Percentiles rank a stretch among this genome's conserved stretches.
These are phyloP conservation scores for Cercopithecus mona DNA, from an alignment of 2,113 vertebrate genomes.

Conservation along the genomic window DNA sequence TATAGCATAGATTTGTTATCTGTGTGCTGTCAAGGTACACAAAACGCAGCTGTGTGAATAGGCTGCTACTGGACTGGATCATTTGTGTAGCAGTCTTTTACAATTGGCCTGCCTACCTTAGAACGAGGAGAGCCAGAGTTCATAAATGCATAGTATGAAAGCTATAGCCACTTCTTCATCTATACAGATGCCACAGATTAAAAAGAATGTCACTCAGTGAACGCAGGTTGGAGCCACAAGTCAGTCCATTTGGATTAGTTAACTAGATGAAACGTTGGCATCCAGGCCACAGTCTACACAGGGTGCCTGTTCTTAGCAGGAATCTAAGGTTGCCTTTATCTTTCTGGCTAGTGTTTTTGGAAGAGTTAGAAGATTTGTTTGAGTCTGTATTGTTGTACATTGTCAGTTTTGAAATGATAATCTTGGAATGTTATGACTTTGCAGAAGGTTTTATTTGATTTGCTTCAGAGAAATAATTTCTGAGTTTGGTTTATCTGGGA, in stretches of 20 bases:
- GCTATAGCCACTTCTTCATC: not conserved
- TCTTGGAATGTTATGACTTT: not conserved
- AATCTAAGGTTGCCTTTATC: not conserved
- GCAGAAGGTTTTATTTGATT: not conserved
- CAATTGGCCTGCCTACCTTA: not conserved
- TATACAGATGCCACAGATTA: not conserved
- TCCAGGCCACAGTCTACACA: not conserved
- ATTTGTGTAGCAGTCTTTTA: not conserved
- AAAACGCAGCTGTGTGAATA: not conserved
- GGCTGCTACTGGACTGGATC: not conserved
- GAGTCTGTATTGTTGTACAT: not conserved
- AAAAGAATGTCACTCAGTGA: not conserved
- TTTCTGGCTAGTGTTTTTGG: not conserved
- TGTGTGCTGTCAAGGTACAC: not conserved
- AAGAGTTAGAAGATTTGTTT: constrained; percentile 1
- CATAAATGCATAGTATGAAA: not conserved
- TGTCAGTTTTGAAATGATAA: not conserved
- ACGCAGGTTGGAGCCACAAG: not conserved
- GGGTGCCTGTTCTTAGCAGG: not conserved
- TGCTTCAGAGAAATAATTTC: constrained; percentile 7
- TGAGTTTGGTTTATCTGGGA: not conserved
- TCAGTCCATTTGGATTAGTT: not conserved
- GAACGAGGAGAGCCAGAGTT: not conserved
- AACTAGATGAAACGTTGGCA: not conserved
- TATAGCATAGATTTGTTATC: not conserved